Base-by-base conservation (phyloP, 1,140 invertebrate genomes). In the Aphaenogaster floridana region DNA sequence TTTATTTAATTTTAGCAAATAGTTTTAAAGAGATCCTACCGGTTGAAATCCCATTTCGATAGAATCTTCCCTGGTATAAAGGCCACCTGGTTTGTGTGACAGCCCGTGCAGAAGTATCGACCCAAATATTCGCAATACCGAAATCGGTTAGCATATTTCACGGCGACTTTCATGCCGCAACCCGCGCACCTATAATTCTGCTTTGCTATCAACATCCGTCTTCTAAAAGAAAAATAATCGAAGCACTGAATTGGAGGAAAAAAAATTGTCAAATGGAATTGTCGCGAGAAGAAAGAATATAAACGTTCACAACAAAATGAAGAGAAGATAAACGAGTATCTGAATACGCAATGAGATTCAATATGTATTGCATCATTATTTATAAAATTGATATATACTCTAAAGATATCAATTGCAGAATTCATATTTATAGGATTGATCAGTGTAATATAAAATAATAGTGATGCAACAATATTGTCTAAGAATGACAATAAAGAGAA, bases 81-180 rank as follows among this genome's bases (percentile, higher is more conserved):
- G 6, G 97, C 96, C 69, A 97, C 95, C 90, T 98, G 96, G 93
- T 98, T 97, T 11, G 96, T 97, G 94, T 99, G 98, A 93, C 98
- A 99, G 48, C 97, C 98, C 7, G 98, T 98, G 93, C 98, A 99
- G 94, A 99, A 98, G 95, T 98, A 98, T 91, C 98, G 97, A 17
- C 98, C 98, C 66, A 98, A 95, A 94, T 99, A 99, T 92, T 98
- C 96, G 94, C 98, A 99, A 92, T 98, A 98, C 9, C 98, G 96
- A 94, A 97, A 97, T 90, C 97, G 96, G 36, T 97, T 96, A 11
- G 97, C 96, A 92, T 97, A 98, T 79, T 97, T 96, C 86, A 96
- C 94, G 3, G 97, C 97, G 11, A 98, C 97, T 91, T 97, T 97
- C 95, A 97, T 97, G 0, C 98, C 98, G 96, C 98, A 99, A 13